These are phyloP conservation scores for Pteromalus puparum DNA, from an alignment of 1,140 invertebrate genomes.

Conservation along the genomic window DNA sequence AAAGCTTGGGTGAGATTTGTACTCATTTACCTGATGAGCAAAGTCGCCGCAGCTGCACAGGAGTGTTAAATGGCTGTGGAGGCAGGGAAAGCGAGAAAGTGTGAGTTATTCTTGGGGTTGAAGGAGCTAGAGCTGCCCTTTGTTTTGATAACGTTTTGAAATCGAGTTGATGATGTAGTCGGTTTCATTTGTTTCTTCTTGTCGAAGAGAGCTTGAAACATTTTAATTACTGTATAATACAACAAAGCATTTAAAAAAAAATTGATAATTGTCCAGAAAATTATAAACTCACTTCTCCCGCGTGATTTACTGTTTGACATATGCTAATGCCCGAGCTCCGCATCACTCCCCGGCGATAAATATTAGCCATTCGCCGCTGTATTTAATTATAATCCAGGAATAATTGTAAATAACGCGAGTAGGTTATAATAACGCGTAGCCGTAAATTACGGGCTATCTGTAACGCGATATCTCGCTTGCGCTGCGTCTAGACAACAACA, in stretches of 20 bases:
- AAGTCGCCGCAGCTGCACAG: not conserved
- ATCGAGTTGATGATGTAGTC: not conserved
- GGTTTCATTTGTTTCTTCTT: not conserved
- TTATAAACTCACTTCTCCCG: not conserved
- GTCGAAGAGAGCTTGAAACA: too few species aligned
- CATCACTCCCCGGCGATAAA: not conserved
- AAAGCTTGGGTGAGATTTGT: slow-evolving; percentile 36
- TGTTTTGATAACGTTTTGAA: not conserved
- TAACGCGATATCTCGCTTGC: not conserved
- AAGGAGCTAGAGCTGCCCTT: too few species aligned
- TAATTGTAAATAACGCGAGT: not conserved
- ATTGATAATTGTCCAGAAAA: too few species aligned
- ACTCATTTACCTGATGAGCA: slow-evolving; percentile 48
- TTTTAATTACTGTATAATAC: too few species aligned
- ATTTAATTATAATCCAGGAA: not conserved
- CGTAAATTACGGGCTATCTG: not conserved
- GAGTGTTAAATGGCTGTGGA: not conserved
- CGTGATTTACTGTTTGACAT: too few species aligned
- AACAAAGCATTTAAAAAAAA: too few species aligned
- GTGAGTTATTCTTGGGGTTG: not conserved
- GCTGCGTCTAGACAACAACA: not conserved
- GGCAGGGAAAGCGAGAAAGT: not conserved
- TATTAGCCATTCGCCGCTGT: not conserved
- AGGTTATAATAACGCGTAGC: not conserved
- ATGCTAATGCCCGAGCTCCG: not conserved